These are phyloP conservation scores for Neostethus bicornis DNA, from an alignment of 2,797 vertebrate genomes.

Conservation along the genomic window DNA sequence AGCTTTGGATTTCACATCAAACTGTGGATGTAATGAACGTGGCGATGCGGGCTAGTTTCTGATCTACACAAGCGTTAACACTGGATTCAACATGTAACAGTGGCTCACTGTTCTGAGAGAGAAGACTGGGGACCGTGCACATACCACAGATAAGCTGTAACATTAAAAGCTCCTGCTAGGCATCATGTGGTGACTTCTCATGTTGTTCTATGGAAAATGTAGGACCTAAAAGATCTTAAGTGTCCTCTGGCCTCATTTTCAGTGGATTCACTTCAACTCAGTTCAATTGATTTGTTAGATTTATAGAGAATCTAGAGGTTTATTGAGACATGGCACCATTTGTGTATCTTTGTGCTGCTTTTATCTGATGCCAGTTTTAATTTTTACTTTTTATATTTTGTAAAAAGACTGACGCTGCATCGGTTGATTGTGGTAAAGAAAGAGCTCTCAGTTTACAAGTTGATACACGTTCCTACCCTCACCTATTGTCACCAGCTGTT, in stretches of 20 bases:
- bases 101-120: constrained; percentile 18
- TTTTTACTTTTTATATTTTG: too few relatives aligned
- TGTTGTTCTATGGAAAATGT: too few relatives aligned
- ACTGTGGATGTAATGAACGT: constrained; percentile 13
- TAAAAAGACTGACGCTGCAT: too few relatives aligned
- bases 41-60: constrained; percentile 13
- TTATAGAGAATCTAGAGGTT: background rate
- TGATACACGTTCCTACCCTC: too few relatives aligned
- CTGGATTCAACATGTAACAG: constrained; percentile 9
- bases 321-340: background rate
- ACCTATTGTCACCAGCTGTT: too few relatives aligned
- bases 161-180: background rate
- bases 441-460: too few relatives aligned
- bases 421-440: too few relatives aligned
- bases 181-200: too few relatives aligned
- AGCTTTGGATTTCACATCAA: constrained; percentile 26
- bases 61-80: background rate
- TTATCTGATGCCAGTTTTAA: too few relatives aligned
- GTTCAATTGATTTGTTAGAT: background rate
- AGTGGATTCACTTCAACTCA: too few relatives aligned
- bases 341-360: too few relatives aligned
- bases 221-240: too few relatives aligned
- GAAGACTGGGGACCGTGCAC: constrained; percentile 3
- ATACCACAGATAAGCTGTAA: background rate
- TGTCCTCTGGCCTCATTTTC: background rate